phyloP scores from a whole-genome alignment of 2,113 vertebrate species.

The Ceyx margarethae region DNA sequence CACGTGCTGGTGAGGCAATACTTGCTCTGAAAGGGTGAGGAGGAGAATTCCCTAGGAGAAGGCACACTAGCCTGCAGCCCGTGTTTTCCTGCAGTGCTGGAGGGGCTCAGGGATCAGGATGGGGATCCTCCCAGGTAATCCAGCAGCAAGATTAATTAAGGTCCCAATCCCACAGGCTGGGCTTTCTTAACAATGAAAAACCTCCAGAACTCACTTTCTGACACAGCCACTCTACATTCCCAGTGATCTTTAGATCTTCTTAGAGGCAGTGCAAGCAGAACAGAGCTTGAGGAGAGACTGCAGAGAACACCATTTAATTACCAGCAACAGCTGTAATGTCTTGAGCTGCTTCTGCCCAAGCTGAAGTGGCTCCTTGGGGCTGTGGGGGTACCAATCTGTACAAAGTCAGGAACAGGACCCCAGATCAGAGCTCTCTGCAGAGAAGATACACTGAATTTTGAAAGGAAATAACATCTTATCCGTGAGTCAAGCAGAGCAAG shows the following conservation, averaged over 20 bases:
- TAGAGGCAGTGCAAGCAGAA: background rate
- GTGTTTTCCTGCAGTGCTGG: background rate
- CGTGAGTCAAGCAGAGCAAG: background rate
- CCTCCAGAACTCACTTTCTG: background rate
- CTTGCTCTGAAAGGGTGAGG: background rate
- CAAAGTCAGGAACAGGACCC: background rate
- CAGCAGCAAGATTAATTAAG: background rate
- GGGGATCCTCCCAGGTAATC: background rate
- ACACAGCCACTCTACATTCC: background rate
- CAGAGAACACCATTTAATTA: background rate
- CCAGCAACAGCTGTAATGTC: background rate
- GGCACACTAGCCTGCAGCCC: background rate
- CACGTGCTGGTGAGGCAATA: conserved; percentile 33
- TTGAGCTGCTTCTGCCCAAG: background rate
- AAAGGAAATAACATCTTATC: background rate
- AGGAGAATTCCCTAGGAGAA: conserved; percentile 1
- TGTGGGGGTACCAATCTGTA: background rate
- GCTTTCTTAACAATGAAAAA: background rate
- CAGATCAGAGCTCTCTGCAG: background rate
- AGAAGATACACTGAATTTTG: background rate
- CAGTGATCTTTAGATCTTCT: background rate
- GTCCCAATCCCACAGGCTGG: background rate
- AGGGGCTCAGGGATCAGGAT: background rate
- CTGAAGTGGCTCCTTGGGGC: background rate
- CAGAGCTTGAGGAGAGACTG: background rate